Percentiles rank a stretch among this genome's conserved stretches.
Conservation (phyloP, 2,113 vertebrate species). For the Caloenas nicobarica region DNA sequence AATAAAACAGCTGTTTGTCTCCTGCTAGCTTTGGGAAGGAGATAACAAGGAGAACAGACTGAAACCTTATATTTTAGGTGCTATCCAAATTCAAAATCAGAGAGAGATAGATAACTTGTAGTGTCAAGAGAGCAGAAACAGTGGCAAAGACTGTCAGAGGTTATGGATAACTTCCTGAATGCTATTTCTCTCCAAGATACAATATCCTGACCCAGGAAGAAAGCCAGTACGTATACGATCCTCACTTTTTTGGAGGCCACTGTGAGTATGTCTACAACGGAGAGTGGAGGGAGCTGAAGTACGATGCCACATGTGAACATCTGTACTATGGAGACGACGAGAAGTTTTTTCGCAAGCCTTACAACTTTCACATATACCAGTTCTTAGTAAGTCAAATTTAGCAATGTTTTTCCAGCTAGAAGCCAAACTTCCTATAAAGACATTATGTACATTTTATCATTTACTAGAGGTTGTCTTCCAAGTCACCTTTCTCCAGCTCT, state of each 20-base stretch:
- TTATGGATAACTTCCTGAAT: not conserved
- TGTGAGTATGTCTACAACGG: conserved; percentile 93
- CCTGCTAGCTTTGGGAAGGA: not conserved
- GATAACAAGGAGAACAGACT: not conserved
- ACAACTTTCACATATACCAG: conserved; percentile 88
- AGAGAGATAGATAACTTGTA: not conserved
- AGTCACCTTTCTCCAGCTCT: not conserved
- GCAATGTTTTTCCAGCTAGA: not conserved
- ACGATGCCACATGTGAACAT: conserved; percentile 84
- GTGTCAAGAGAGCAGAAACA: not conserved
- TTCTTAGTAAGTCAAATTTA: conserved; percentile 78
- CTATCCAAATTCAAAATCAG: not conserved
- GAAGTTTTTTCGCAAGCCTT: conserved; percentile 91
- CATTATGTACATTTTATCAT: not conserved
- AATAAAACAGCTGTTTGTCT: not conserved
- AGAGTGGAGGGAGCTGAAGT: conserved; percentile 88
- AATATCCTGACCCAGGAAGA: conserved; percentile 80
- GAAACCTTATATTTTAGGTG: not conserved
- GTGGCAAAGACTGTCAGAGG: rapidly evolving
- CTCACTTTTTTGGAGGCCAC: conserved; percentile 81
- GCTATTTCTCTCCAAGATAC: conserved; percentile 71
- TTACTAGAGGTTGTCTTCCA: not conserved
- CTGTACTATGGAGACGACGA: conserved; percentile 86
- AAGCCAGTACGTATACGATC: conserved; percentile 76
- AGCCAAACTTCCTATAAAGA: not conserved